Conservation (phyloP, 2,113 vertebrate species). For the Corythaixoides concolor region DNA sequence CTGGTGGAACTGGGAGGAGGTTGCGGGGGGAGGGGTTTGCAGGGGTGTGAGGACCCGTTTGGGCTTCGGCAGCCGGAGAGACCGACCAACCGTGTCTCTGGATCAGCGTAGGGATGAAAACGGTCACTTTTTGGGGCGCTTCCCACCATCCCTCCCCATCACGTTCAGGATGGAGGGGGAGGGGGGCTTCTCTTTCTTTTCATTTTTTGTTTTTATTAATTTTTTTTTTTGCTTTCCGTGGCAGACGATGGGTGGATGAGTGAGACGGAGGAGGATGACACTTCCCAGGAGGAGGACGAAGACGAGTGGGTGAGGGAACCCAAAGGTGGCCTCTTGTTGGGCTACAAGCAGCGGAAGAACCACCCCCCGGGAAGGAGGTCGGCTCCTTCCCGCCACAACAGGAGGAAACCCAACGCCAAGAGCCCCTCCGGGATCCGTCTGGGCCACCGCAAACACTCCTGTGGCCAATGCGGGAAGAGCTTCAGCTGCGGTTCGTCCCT, state of each 20-base stretch:
- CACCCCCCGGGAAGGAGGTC: background rate
- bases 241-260: background rate
- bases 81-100: background rate
- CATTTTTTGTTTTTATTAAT: too few relatives aligned
- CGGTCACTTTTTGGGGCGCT: background rate
- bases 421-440: background rate
- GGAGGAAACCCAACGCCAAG: background rate
- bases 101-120: background rate
- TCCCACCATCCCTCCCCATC: background rate
- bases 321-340: background rate
- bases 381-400: background rate
- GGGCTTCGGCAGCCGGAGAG: background rate
- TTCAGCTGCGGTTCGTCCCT: background rate
- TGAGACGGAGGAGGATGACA: background rate
- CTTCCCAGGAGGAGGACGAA: background rate
- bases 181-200: background rate
- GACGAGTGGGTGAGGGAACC: background rate
- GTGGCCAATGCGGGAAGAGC: slow-evolving; percentile 17
- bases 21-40: background rate
- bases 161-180: background rate
- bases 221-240: background rate
- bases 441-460: background rate
- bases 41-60: fast-evolving
- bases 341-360: background rate
- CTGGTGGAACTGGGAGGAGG: background rate